Evolutionary conservation across 2,797 vertebrate species (phyloP).

Genomic region (Cynodonichthys magdalenae): DNA sequence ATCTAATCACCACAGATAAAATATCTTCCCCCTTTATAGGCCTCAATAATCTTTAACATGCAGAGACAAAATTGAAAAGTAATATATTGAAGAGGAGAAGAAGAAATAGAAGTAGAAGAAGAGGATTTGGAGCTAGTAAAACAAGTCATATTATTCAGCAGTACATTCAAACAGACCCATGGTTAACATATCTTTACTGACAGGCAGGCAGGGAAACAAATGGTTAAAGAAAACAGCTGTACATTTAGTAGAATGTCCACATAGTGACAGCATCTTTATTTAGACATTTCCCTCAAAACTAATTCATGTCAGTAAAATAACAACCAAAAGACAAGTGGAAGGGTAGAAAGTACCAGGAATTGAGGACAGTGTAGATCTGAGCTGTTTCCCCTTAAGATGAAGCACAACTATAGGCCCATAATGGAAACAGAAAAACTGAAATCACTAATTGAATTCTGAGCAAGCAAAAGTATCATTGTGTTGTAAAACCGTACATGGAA

Average conservation of each 20-base stretch:
- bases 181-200: slow-evolving; percentile 45
- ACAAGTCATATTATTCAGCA: slow-evolving; percentile 15
- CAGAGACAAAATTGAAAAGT: slow-evolving; percentile 3
- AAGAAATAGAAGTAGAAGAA: no score
- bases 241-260: slow-evolving; percentile 27
- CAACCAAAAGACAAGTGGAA: neutral
- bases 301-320: neutral
- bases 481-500: neutral
- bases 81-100: no score
- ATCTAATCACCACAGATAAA: slow-evolving; percentile 6
- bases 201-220: slow-evolving; percentile 17
- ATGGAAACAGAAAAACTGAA: neutral
- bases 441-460: neutral
- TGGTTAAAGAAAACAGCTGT: slow-evolving; percentile 14
- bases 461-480: neutral
- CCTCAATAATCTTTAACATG: neutral
- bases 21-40: neutral
- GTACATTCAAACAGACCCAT: slow-evolving; percentile 18
- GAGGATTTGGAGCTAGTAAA: slow-evolving; percentile 10
- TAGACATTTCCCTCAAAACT: slow-evolving; percentile 5
- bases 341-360: neutral
- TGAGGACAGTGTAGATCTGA: neutral
- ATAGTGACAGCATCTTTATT: slow-evolving; percentile 6
- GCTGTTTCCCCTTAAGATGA: neutral
- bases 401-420: neutral